Evolutionary conservation across 2,797 vertebrate species (phyloP).

Genomic region (Emys orbicularis): DNA sequence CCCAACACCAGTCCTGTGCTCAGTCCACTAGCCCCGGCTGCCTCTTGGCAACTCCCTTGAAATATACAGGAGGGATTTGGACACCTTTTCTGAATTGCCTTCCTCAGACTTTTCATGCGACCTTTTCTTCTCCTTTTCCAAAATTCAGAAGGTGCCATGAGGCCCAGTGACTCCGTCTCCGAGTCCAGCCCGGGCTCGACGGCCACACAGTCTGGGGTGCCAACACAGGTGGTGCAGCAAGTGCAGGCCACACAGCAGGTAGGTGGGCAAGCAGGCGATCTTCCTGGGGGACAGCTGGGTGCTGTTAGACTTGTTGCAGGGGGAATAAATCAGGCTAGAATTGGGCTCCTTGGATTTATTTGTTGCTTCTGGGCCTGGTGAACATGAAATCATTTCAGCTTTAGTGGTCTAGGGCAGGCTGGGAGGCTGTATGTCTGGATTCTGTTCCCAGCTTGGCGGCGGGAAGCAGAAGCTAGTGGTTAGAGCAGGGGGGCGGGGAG

Average conservation of each 20-base stretch:
- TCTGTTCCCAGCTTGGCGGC: not conserved
- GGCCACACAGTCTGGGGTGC: conserved; percentile 88
- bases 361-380: not conserved
- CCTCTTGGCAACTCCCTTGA: not conserved
- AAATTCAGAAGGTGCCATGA: conserved; percentile 87
- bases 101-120: not conserved
- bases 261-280: conserved; percentile 17
- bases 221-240: conserved; percentile 91
- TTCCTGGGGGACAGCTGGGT: not conserved
- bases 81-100: not conserved
- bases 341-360: not conserved
- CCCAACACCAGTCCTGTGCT: not conserved
- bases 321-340: not conserved
- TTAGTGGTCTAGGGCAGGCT: not conserved
- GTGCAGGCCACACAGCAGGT: conserved; percentile 90
- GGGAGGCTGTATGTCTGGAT: not conserved
- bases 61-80: not conserved
- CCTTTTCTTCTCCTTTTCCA: not conserved
- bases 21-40: not conserved
- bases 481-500: not conserved
- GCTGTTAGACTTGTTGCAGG: not conserved
- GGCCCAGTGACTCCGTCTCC: conserved; percentile 89
- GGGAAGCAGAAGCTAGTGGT: too few relatives aligned
- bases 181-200: conserved; percentile 88
- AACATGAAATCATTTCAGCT: not conserved